phyloP scores from a whole-genome alignment of 1,140 invertebrate species.

The Marisa cornuarietis region DNA sequence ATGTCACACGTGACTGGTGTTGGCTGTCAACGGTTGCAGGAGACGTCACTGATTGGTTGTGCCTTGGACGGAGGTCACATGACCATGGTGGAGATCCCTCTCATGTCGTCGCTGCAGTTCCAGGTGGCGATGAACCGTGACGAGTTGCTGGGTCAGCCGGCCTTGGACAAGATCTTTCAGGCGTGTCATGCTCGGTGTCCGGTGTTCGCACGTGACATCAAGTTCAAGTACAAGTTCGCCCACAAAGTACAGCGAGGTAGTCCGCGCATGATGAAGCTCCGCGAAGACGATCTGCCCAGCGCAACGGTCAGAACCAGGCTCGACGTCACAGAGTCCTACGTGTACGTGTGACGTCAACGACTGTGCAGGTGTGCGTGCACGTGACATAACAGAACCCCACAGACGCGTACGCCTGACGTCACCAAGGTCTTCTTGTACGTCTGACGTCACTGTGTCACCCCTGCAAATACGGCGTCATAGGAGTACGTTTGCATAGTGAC shows the following conservation, averaged over 20 bases:
- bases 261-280: slow-evolving; percentile 17
- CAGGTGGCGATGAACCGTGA: slow-evolving; percentile 38
- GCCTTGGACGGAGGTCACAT: slow-evolving; percentile 27
- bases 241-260: slow-evolving; percentile 30
- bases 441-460: too few relatives aligned
- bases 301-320: slow-evolving; percentile 35
- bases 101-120: slow-evolving; percentile 39
- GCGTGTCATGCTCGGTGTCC: slow-evolving; percentile 24
- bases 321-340: slow-evolving; percentile 33
- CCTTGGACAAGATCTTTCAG: slow-evolving; percentile 30
- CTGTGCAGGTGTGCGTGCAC: too few relatives aligned
- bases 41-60: slow-evolving; percentile 40
- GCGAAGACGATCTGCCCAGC: slow-evolving; percentile 31
- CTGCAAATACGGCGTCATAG: too few relatives aligned
- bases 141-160: slow-evolving; percentile 32
- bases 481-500: too few relatives aligned
- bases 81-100: slow-evolving; percentile 39
- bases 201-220: slow-evolving; percentile 35
- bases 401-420: too few relatives aligned
- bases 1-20: too few relatives aligned
- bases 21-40: slow-evolving; percentile 11
- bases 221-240: slow-evolving; percentile 44
- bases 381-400: too few relatives aligned
- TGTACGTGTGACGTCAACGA: slow-evolving; percentile 25
- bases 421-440: too few relatives aligned